phyloP scores from a whole-genome alignment of 2,113 vertebrate genomes.

The Tapirus terrestris region DNA sequence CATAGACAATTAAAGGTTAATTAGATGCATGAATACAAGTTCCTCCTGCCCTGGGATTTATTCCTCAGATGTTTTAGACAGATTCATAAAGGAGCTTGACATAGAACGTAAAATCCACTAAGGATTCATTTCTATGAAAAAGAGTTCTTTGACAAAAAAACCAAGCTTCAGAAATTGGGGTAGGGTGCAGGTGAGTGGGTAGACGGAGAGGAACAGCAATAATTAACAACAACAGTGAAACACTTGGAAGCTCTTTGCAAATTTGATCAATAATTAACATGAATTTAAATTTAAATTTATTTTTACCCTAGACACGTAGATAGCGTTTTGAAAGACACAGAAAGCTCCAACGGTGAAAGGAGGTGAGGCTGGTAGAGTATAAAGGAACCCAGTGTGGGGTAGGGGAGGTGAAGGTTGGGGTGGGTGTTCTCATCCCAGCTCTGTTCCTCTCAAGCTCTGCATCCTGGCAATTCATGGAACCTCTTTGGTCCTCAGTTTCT shows the following conservation, averaged over 20 bases:
- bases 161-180: neutral
- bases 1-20: slow-evolving; percentile 74
- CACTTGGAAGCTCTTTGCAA: neutral
- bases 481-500: neutral
- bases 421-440: neutral
- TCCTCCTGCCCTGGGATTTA: slow-evolving; percentile 51
- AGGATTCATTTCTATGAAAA: slow-evolving; percentile 48
- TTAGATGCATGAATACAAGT: slow-evolving; percentile 57
- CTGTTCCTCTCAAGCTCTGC: neutral
- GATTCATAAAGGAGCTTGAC: slow-evolving; percentile 43
- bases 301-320: neutral
- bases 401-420: neutral
- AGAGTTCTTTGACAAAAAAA: neutral
- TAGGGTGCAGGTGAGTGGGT: accelerated
- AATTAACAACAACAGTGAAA: neutral
- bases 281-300: neutral
- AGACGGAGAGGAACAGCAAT: neutral
- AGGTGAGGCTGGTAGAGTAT: no score
- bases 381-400: accelerated
- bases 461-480: neutral
- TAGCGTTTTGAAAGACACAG: neutral
- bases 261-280: neutral
- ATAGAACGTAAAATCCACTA: slow-evolving; percentile 3
- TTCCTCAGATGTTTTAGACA: slow-evolving; percentile 39
- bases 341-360: neutral